Conservation (phyloP, 2,888 invertebrate species). For the Plagodis dolabraria region DNA sequence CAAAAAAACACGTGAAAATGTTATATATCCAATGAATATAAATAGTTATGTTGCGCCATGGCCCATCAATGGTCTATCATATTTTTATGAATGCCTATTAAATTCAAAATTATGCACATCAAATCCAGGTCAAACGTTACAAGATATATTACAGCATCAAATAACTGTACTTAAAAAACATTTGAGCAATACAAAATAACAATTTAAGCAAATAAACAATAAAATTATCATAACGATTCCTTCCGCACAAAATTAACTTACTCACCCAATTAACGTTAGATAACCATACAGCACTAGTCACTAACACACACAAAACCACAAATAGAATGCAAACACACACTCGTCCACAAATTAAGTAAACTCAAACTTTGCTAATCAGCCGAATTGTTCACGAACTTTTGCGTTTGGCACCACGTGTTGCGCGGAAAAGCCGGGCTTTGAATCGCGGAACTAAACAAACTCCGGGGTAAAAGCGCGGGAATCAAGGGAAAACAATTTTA, state of each 20-base stretch:
- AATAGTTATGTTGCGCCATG: too few species aligned
- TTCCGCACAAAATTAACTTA: conserved; percentile 21
- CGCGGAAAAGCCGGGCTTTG: conserved; percentile 42
- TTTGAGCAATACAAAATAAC: conserved; percentile 7
- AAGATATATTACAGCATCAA: conserved; percentile 3
- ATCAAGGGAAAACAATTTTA: conserved; percentile 56
- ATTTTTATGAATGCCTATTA: too few species aligned
- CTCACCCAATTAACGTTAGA: conserved; percentile 44
- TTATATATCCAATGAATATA: too few species aligned
- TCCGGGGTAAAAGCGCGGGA: conserved; percentile 32
- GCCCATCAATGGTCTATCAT: too few species aligned
- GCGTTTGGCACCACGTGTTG: conserved; percentile 66
- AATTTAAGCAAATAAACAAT: conserved; percentile 20
- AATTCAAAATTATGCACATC: too few species aligned
- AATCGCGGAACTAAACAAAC: conserved; percentile 17
- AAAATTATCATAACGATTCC: conserved; percentile 20
- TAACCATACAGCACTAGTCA: conserved; percentile 50
- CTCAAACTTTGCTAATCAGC: conserved; percentile 59
- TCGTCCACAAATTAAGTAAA: conserved; percentile 47
- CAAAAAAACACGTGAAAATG: too few species aligned
- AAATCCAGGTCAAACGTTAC: conserved; percentile 13
- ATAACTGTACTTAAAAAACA: conserved; percentile 12
- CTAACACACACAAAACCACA: conserved; percentile 47
- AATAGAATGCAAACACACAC: conserved; percentile 54
- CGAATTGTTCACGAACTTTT: conserved; percentile 63